Percentiles rank a stretch among this genome's conserved stretches.
These are phyloP conservation scores for Lipotes vexillifer DNA, from an alignment of 2,113 vertebrate genomes.

Conservation along the genomic window DNA sequence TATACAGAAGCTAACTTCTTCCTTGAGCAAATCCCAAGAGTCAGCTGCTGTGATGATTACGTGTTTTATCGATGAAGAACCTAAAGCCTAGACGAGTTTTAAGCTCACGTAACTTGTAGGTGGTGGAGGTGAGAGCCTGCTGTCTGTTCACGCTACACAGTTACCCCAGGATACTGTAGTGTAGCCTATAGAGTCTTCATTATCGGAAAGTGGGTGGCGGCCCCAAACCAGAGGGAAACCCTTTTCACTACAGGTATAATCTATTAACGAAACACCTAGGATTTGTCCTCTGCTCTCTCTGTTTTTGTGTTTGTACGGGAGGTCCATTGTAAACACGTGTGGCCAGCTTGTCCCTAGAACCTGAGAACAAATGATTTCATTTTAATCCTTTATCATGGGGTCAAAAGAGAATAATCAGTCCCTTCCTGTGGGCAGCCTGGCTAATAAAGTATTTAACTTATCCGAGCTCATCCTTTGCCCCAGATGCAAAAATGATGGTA, in stretches of 20 bases:
- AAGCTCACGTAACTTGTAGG: neutral
- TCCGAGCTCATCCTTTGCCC: neutral
- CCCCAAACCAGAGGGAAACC: neutral
- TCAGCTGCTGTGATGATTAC: neutral
- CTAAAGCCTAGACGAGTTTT: neutral
- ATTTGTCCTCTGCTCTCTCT: neutral
- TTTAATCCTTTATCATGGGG: neutral
- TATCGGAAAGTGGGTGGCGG: neutral
- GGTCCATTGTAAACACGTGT: neutral
- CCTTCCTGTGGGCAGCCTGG: neutral
- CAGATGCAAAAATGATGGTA: neutral
- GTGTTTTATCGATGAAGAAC: neutral
- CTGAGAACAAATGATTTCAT: neutral
- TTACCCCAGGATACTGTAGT: no score
- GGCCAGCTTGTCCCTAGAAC: neutral
- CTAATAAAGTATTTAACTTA: neutral
- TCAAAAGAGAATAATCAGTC: neutral
- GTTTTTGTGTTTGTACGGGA: neutral
- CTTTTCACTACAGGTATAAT: no score
- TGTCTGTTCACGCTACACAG: rapidly evolving
- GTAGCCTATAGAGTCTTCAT: neutral
- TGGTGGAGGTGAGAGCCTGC: neutral
- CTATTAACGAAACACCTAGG: neutral
- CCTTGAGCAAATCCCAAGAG: neutral
- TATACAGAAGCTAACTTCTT: neutral